Evolutionary conservation across 2,888 invertebrate species (phyloP), one percentile per base, ranked within the genome.

Genomic region (Cheilosia scutellata): DNA sequence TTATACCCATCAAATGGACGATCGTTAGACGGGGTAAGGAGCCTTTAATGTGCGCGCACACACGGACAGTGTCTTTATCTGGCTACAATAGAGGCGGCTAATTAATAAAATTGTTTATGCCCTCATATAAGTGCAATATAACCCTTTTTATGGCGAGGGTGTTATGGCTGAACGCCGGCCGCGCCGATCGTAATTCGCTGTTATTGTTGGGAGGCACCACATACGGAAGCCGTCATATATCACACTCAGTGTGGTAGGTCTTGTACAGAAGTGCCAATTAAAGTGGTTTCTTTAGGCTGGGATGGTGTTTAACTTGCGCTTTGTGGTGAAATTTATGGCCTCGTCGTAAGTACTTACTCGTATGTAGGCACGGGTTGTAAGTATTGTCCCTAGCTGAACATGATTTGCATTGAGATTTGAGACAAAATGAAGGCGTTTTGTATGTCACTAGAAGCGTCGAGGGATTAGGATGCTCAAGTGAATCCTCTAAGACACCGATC

Each of bases 41-140:
- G 53, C 31, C 47, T 57, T 47, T 29, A 62, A 62, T 42, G 51
- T 9, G 40, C 16, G 31, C 49, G 29, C 16, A 40, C 49, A 37
- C n/a, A 33, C 40, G 25, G 29, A 20, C 16, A 47, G 62, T 37
- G 37, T 11, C 16, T 9, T 37, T 53, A 25, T 49, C 33, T n/a
- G 60, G 2, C 29, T 57, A 16, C 16, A 62, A 78, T 68, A 53
- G 42, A 53, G 58, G 49, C 65, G 42, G 72, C 72, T 82, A 80
- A 86, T 86, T 82, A 86, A 86, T 86, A 86, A 86, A 82, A 77
- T 44, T 29, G 27, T 84, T 86, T 86, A 86, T 86, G 40, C 76
- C 76, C 72, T 72, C 82, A 86, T 82, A 82, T 82, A 86, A 77
- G 76, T 63, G 82, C 58, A 44, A 11, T 76, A 68, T 86, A 86